phyloP scores from a whole-genome alignment of 2,888 invertebrate genomes.

The Acleris emargana region DNA sequence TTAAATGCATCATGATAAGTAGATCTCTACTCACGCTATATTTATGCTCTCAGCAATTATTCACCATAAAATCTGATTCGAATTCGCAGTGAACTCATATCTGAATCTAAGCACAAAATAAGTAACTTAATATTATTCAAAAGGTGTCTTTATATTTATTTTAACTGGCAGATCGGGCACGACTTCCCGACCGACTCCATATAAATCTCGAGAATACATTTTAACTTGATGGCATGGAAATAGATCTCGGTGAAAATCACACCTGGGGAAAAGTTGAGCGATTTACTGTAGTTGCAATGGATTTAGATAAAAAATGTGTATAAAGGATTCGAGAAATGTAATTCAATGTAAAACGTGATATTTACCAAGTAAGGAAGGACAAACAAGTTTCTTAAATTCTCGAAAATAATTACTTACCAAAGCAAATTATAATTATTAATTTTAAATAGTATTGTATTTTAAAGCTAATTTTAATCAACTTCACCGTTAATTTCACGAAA shows the following conservation, averaged over 20 bases:
- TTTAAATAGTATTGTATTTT: too few species aligned
- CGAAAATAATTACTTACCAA: too few species aligned
- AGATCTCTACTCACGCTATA: slow-evolving; percentile 28
- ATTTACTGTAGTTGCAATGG: slow-evolving; percentile 24
- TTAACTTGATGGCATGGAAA: slow-evolving; percentile 47
- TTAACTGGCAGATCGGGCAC: slow-evolving; percentile 77
- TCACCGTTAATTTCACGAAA: background rate
- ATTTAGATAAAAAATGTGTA: slow-evolving; percentile 20
- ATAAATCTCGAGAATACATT: slow-evolving; percentile 62
- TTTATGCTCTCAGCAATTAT: slow-evolving; percentile 45
- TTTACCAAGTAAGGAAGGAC: background rate
- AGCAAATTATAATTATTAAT: background rate
- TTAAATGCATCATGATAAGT: slow-evolving; percentile 27
- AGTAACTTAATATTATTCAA: slow-evolving; percentile 44
- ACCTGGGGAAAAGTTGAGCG: slow-evolving; percentile 32
- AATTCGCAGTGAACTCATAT: slow-evolving; percentile 50
- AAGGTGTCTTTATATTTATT: slow-evolving; percentile 78
- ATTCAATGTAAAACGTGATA: background rate
- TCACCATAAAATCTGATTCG: slow-evolving; percentile 55
- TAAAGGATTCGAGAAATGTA: background rate
- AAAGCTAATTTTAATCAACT: background rate
- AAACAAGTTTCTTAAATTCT: too few species aligned
- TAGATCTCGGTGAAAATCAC: slow-evolving; percentile 39
- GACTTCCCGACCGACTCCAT: slow-evolving; percentile 69
- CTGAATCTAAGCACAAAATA: slow-evolving; percentile 54